Base-by-base conservation (phyloP, 1,140 invertebrate genomes). In the Papilio helenus region DNA sequence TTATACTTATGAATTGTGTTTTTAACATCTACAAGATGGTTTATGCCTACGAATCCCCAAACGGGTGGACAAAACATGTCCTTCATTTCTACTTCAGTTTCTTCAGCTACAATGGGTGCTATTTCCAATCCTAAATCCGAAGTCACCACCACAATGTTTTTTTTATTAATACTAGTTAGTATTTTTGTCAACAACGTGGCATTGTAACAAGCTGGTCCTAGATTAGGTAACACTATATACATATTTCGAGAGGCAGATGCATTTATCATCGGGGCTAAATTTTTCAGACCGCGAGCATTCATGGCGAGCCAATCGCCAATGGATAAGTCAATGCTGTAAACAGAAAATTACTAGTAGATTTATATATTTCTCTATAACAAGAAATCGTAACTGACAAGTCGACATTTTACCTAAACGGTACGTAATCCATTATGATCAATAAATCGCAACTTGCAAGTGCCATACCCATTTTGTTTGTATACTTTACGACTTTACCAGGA, bases 31-130 rank as follows among this genome's bases (percentile, higher is more conserved):
- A 95, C 88, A 65, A 95, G 91, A 73, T 94, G 90, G 83, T 95
- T 95, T n/a, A 94, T 86, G 34, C 95, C 95, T 1, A 95, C 88
- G 84, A 95, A 95, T 14, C 95, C 95, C 95, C 95, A 96, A 10
- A 96, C 95, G 49, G 95, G 95, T 8, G 95, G 95, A 76, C 93
- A 95, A 86, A 93, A 92, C 82, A 96, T 92, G 83, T 94, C 92
- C 82, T 85, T 85, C 58, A 94, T 79, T 2, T 91, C 88, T 9
- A 95, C 84, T 84, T 94, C 89, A 23, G 91, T 87, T 55, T 90
- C 88, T 83, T 94, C 86, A 20, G 95, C 90, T 29, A 90, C 81
- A 44, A 85, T 80, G 23, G 85, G 82, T 23, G 92, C 83, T 46
- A 92, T 83, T 72, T 92, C 90, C 44, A 95, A 89, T 12, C 95